Evolutionary conservation across 2,888 invertebrate species (phyloP).

Genomic region (Morpho deidamia): DNA sequence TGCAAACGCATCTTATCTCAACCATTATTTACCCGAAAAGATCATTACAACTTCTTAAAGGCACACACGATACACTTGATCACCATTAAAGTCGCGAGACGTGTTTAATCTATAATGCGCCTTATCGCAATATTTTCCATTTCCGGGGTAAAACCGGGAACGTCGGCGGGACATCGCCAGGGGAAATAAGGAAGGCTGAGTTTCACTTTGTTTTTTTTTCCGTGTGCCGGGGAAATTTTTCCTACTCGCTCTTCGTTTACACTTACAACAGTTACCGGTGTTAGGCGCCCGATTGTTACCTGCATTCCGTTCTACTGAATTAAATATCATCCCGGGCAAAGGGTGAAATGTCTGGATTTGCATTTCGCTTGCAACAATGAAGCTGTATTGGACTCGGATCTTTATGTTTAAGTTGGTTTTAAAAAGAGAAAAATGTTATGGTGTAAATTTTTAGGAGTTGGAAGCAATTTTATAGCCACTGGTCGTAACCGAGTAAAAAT

Average conservation of each 20-base stretch:
- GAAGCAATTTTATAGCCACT: too few relatives aligned
- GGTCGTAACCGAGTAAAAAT: too few relatives aligned
- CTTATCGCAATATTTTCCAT: constrained; percentile 79
- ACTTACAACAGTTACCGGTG: constrained; percentile 72
- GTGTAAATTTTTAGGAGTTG: not conserved
- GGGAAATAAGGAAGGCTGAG: constrained; percentile 77
- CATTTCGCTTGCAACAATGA: constrained; percentile 68
- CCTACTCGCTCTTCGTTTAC: constrained; percentile 73
- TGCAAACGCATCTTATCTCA: constrained; percentile 48
- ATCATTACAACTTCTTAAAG: constrained; percentile 56
- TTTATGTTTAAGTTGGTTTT: constrained; percentile 43
- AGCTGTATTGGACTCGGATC: constrained; percentile 48
- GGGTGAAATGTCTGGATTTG: constrained; percentile 73
- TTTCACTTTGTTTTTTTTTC: constrained; percentile 73
- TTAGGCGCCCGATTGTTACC: constrained; percentile 62
- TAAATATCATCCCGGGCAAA: constrained; percentile 68
- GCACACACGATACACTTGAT: constrained; percentile 54
- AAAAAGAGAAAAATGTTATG: constrained; percentile 30
- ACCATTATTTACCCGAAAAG: constrained; percentile 48
- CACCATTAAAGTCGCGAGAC: constrained; percentile 63
- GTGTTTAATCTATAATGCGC: constrained; percentile 76
- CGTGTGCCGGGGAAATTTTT: constrained; percentile 53
- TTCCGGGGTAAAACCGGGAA: constrained; percentile 64
- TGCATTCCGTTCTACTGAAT: constrained; percentile 62
- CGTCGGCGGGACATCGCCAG: constrained; percentile 63